A percentile compares a stretch with the other conserved stretches of the same genome.
Conservation (phyloP, 2,888 invertebrate species). For the Agriotes lineatus region DNA sequence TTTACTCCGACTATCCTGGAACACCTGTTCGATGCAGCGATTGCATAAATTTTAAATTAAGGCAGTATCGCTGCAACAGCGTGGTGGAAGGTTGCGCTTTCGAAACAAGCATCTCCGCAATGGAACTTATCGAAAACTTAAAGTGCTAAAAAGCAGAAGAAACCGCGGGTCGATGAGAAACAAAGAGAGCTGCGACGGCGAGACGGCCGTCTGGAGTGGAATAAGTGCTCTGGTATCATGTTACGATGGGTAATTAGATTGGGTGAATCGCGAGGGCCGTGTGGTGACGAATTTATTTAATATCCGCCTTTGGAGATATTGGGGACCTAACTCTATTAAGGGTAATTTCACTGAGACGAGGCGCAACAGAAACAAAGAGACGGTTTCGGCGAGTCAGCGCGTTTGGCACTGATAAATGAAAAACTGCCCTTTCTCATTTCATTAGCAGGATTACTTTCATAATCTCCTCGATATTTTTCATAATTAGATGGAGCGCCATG, state of each 20-base stretch:
- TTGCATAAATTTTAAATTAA: no score
- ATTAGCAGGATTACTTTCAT: not conserved
- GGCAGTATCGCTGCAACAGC: no score
- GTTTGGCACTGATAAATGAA: not conserved
- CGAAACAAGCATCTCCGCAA: not conserved
- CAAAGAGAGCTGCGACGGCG: slow-evolving; percentile 14
- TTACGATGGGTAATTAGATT: slow-evolving; percentile 31
- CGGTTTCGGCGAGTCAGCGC: not conserved
- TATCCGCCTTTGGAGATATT: slow-evolving; percentile 14
- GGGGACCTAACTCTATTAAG: slow-evolving; percentile 8
- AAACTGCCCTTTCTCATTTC: not conserved
- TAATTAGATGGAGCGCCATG: no score
- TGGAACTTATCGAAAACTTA: slow-evolving; percentile 5
- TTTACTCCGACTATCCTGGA: no score
- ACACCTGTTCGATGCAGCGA: no score
- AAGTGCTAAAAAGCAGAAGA: slow-evolving; percentile 28
- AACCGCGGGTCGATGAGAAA: slow-evolving; percentile 34
- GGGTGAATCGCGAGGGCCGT: slow-evolving; percentile 16
- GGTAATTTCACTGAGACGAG: slow-evolving; percentile 1
- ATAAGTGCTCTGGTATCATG: slow-evolving; percentile 28
- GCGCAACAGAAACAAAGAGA: slow-evolving; percentile 2
- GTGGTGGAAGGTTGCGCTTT: not conserved
- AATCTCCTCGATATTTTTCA: no score
- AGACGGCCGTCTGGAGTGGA: slow-evolving; percentile 22
- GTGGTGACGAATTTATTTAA: slow-evolving; percentile 15